Evolutionary conservation across 2,888 invertebrate species (phyloP).

Genomic region (Drosophila mercatorum): DNA sequence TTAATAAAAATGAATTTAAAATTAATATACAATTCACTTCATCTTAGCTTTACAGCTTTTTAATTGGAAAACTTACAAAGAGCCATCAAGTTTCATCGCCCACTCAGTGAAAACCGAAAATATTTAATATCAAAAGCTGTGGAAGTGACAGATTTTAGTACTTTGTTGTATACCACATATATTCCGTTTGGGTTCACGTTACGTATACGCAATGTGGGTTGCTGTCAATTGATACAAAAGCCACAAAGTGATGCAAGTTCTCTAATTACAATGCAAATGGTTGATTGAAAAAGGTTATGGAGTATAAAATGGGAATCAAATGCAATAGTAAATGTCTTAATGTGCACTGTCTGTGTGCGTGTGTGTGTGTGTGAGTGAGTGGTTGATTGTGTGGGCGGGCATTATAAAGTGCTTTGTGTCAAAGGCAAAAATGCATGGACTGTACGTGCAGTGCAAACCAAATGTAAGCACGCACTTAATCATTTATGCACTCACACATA

Average conservation of each 20-base stretch:
- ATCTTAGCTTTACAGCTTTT: background rate
- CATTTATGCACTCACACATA: conserved; percentile 59
- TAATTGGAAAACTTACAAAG: background rate
- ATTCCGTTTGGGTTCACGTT: conserved; percentile 7
- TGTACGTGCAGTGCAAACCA: conserved; percentile 63
- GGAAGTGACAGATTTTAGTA: conserved; percentile 1
- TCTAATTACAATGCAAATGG: conserved; percentile 46
- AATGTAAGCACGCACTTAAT: conserved; percentile 71
- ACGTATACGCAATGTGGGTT: conserved; percentile 1
- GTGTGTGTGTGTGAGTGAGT: background rate
- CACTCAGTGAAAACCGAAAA: background rate
- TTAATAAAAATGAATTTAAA: no score
- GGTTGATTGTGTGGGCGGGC: conserved; percentile 21
- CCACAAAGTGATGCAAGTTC: conserved; percentile 7
- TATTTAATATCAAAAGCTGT: background rate
- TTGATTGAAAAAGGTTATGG: conserved; percentile 52
- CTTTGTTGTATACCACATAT: background rate
- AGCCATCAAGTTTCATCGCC: no score
- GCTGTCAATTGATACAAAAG: conserved; percentile 11
- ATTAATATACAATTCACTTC: background rate
- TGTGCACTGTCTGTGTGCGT: conserved; percentile 3
- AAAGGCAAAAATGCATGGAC: conserved; percentile 72
- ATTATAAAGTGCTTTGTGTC: conserved; percentile 77
- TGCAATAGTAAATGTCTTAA: conserved; percentile 38
- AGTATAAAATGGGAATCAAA: conserved; percentile 48